Conservation (phyloP, 2,888 invertebrate genomes). For the Keiferia lycopersicella region DNA sequence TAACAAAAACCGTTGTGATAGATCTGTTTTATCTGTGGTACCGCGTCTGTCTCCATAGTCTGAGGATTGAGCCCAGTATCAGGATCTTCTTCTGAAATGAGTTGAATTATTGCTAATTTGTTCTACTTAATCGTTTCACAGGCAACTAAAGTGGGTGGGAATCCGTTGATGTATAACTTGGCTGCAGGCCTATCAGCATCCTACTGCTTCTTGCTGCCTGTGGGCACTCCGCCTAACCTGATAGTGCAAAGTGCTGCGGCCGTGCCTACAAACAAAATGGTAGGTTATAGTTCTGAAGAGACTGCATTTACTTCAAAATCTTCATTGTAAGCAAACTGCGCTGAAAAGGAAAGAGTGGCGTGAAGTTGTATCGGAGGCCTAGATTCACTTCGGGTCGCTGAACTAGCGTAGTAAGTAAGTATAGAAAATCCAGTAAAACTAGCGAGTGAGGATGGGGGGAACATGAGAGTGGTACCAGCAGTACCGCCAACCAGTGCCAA, state of each 20-base stretch:
- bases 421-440: no score
- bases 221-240: slow-evolving; percentile 81
- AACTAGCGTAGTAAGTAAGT: no score
- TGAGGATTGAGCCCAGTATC: no score
- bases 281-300: slow-evolving; percentile 32
- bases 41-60: no score
- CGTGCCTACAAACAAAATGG: slow-evolving; percentile 66
- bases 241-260: slow-evolving; percentile 68
- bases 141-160: slow-evolving; percentile 52
- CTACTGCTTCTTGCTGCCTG: slow-evolving; percentile 73
- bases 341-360: neutral
- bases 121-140: slow-evolving; percentile 36
- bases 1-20: no score
- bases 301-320: neutral
- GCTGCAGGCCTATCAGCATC: slow-evolving; percentile 57
- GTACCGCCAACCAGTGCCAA: no score
- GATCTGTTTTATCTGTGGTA: no score
- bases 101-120: neutral
- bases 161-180: slow-evolving; percentile 58
- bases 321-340: neutral
- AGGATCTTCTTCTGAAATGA: no score
- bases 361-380: no score
- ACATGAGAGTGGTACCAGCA: no score
- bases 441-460: no score
- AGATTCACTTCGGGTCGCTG: no score